phyloP scores from a whole-genome alignment of 2,113 vertebrate genomes.

The Scolopax mira region DNA sequence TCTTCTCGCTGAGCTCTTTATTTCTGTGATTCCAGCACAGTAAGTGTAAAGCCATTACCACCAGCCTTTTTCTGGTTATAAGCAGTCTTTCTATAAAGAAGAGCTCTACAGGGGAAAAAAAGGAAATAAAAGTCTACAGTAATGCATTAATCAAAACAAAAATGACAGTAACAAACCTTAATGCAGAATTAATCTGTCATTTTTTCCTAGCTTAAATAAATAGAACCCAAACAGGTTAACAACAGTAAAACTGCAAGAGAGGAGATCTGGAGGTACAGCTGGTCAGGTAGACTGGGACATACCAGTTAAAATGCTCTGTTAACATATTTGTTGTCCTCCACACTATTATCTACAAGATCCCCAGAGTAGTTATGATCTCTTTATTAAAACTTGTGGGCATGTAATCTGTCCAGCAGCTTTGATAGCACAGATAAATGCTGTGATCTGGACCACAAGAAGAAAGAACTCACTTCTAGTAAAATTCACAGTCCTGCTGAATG shows the following conservation, averaged over 20 bases:
- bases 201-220: not conserved
- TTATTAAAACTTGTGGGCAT: not conserved
- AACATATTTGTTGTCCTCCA: not conserved
- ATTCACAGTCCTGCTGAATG: not conserved
- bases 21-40: not conserved
- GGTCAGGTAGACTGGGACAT: not conserved
- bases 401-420: not conserved
- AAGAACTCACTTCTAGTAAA: not conserved
- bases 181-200: not conserved
- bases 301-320: not conserved
- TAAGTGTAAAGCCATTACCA: not conserved
- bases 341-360: not conserved
- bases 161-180: not conserved
- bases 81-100: not conserved
- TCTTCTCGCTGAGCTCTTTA: not conserved
- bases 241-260: not conserved
- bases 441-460: not conserved
- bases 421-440: not conserved
- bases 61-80: not conserved
- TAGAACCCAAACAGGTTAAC: not conserved
- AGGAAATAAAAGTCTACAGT: not conserved
- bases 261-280: not conserved
- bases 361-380: not conserved
- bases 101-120: not conserved
- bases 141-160: not conserved